Conservation (phyloP, 2,113 vertebrate species). For the Odocoileus virginianus region DNA sequence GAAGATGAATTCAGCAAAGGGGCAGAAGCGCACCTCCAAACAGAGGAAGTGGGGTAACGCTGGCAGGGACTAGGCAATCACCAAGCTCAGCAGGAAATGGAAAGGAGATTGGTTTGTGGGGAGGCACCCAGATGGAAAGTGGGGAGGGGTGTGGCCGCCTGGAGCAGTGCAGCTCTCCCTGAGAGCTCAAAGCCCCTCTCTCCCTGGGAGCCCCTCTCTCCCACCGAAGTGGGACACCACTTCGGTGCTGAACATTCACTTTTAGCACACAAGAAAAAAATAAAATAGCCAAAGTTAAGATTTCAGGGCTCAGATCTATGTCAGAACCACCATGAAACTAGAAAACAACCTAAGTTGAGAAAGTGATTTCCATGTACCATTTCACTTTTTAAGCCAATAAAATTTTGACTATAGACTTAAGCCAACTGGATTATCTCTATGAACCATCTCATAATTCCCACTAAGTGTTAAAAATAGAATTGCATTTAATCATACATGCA, state of each 20-base stretch:
- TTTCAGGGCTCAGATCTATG: background rate
- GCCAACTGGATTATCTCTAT: background rate
- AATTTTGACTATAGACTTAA: background rate
- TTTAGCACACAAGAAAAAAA: background rate
- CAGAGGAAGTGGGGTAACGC: slow-evolving; percentile 56
- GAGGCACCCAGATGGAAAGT: background rate
- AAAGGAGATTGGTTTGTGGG: slow-evolving; percentile 19
- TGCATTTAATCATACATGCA: background rate
- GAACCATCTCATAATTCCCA: background rate
- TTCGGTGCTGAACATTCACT: background rate
- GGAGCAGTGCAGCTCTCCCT: background rate
- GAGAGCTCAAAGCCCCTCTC: background rate
- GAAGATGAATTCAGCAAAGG: background rate
- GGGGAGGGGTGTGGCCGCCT: background rate
- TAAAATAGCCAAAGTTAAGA: background rate
- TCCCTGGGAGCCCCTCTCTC: background rate
- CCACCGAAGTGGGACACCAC: too few relatives aligned
- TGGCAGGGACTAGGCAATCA: slow-evolving; percentile 23
- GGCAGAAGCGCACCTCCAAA: background rate
- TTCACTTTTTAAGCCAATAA: background rate
- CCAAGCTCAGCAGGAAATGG: slow-evolving; percentile 26
- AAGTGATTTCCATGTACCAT: background rate
- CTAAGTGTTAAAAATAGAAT: background rate
- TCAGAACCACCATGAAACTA: background rate
- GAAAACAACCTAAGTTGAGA: background rate